Percentiles rank a stretch among this genome's conserved stretches.
Evolutionary conservation across 2,888 invertebrate species (phyloP).

Genomic region (Macrostomum cliftonense): DNA sequence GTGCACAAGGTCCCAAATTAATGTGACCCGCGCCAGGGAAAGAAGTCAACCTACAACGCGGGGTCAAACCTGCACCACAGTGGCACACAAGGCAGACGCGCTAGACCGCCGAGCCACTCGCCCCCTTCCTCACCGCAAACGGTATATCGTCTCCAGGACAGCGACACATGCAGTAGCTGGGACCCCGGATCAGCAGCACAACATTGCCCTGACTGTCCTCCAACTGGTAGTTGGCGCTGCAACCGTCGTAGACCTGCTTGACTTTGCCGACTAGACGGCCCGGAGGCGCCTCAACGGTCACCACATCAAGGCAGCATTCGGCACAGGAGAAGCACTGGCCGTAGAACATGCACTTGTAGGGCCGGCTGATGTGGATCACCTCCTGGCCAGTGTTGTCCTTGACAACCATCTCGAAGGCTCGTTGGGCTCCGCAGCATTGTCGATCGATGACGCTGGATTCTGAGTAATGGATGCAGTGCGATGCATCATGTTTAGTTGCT

Average conservation of each 20-base stretch:
- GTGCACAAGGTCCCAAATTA: too few relatives aligned
- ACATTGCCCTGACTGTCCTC: conserved; percentile 55
- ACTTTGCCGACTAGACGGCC: conserved; percentile 13
- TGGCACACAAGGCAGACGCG: too few relatives aligned
- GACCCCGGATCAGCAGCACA: conserved; percentile 60
- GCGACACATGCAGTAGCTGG: conserved; percentile 26
- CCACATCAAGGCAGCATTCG: conserved; percentile 11
- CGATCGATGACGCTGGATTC: conserved; percentile 66
- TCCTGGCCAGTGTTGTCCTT: conserved; percentile 61
- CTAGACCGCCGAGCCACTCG: too few relatives aligned
- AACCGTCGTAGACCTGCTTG: conserved; percentile 12
- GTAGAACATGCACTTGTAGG: conserved; percentile 61
- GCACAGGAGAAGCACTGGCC: conserved; percentile 52
- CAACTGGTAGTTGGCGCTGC: conserved; percentile 50
- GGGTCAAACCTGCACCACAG: too few relatives aligned
- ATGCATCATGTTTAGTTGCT: too few relatives aligned
- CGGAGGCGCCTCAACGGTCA: conserved; percentile 12
- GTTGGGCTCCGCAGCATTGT: conserved; percentile 59
- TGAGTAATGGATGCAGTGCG: conserved; percentile 11
- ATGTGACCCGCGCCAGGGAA: too few relatives aligned
- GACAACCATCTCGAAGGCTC: conserved; percentile 71
- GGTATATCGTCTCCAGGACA: conserved; percentile 11
- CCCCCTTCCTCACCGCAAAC: too few relatives aligned
- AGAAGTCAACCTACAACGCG: too few relatives aligned
- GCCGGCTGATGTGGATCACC: conserved; percentile 64